A percentile compares a stretch with the other conserved stretches of the same genome.
These are phyloP conservation scores for Yponomeuta cagnagella DNA, from an alignment of 2,888 invertebrate genomes.

Conservation along the genomic window DNA sequence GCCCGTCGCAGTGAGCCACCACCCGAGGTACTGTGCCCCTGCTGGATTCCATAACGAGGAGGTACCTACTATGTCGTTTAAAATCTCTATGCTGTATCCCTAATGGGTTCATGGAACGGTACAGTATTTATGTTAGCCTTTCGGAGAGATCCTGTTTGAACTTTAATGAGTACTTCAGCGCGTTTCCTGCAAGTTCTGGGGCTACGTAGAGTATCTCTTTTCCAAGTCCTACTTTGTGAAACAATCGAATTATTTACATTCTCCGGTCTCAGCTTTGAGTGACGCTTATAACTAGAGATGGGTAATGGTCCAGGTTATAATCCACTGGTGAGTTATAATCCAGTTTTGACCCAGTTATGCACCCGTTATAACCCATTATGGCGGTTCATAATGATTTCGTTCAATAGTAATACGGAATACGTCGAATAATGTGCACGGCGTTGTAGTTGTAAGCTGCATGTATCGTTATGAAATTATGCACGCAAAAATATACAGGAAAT, in stretches of 20 bases:
- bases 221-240: neutral
- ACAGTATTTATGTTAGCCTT: constrained; percentile 1
- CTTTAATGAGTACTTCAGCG: neutral
- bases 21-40: constrained; percentile 5
- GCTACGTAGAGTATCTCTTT: neutral
- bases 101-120: neutral
- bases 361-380: too few species aligned
- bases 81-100: neutral
- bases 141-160: neutral
- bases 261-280: neutral
- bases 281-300: neutral
- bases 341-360: too few species aligned
- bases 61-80: neutral
- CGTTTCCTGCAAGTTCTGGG: too few species aligned
- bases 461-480: too few species aligned
- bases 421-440: too few species aligned
- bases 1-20: constrained; percentile 27
- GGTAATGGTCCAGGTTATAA: too few species aligned
- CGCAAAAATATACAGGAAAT: too few species aligned
- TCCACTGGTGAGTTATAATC: too few species aligned
- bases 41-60: neutral
- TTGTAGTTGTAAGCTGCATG: too few species aligned
- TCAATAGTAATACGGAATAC: too few species aligned
- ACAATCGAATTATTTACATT: neutral
- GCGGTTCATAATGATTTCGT: too few species aligned